A percentile compares a stretch with the other conserved stretches of the same genome.
Conservation (phyloP, 2,113 vertebrate species). For the Ginglymostoma cirratum region DNA sequence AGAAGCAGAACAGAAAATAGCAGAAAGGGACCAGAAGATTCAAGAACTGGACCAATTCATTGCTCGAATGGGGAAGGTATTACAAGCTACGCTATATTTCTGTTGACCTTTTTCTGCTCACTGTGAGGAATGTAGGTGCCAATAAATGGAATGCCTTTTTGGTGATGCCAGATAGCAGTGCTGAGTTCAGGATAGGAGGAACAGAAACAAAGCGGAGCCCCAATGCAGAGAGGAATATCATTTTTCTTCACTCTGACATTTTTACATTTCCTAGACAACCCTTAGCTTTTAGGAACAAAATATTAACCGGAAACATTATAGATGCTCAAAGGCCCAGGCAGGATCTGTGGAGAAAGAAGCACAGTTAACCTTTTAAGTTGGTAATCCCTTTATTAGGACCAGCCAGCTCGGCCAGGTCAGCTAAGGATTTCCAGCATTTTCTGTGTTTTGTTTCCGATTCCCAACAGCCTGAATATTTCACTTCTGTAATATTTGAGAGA, state of each 20-base stretch:
- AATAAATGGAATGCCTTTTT: neutral
- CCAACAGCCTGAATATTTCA: too few species aligned
- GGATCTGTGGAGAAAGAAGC: too few species aligned
- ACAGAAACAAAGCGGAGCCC: neutral
- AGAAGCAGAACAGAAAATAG: conserved; percentile 70
- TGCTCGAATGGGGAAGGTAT: conserved; percentile 83
- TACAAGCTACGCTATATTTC: neutral
- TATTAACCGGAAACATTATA: too few species aligned
- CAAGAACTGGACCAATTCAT: conserved; percentile 79
- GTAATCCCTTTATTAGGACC: too few species aligned
- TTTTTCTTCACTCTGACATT: neutral
- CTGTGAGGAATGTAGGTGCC: neutral
- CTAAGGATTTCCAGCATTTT: too few species aligned
- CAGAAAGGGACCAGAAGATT: conserved; percentile 81
- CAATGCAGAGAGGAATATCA: neutral
- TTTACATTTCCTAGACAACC: too few species aligned
- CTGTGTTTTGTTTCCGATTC: too few species aligned
- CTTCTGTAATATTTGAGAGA: too few species aligned
- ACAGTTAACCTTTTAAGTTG: too few species aligned
- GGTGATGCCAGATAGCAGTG: neutral
- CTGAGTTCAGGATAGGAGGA: neutral
- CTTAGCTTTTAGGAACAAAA: too few species aligned
- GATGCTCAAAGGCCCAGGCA: too few species aligned
- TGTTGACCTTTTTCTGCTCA: neutral
- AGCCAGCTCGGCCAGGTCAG: too few species aligned